phyloP scores from a whole-genome alignment of 1,140 invertebrate species.

The Bathynomus jamesi region DNA sequence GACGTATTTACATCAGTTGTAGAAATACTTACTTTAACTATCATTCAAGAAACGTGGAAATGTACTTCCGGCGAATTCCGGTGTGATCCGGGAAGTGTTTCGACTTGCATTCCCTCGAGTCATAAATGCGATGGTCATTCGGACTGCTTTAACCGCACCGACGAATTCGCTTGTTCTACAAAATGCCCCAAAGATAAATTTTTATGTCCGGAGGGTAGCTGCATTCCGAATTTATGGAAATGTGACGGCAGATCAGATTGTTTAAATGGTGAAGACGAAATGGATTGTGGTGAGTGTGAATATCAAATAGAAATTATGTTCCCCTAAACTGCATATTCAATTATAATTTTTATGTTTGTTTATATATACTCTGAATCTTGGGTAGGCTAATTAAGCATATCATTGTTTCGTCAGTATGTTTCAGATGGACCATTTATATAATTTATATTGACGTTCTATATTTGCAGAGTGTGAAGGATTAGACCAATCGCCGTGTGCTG shows the following conservation, averaged over 20 bases:
- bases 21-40: too few relatives aligned
- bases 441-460: too few relatives aligned
- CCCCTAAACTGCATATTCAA: too few relatives aligned
- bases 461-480: slow-evolving; percentile 51
- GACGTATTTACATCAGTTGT: too few relatives aligned
- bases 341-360: too few relatives aligned
- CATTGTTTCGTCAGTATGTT: too few relatives aligned
- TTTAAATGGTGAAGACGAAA: slow-evolving; percentile 57
- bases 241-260: slow-evolving; percentile 60
- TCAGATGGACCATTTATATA: too few relatives aligned
- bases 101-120: slow-evolving; percentile 44
- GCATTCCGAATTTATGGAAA: slow-evolving; percentile 44
- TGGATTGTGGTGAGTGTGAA: slow-evolving; percentile 49
- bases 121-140: slow-evolving; percentile 53
- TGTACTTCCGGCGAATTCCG: background rate
- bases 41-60: background rate
- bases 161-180: slow-evolving; percentile 53
- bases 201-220: slow-evolving; percentile 42
- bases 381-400: too few relatives aligned
- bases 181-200: slow-evolving; percentile 47
- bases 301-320: too few relatives aligned
- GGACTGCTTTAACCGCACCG: slow-evolving; percentile 57
- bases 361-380: too few relatives aligned
- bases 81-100: slow-evolving; percentile 34
- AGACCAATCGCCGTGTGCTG: slow-evolving; percentile 52